Evolutionary conservation across 2,113 vertebrate species (phyloP).

Genomic region (Menidia beryllina): DNA sequence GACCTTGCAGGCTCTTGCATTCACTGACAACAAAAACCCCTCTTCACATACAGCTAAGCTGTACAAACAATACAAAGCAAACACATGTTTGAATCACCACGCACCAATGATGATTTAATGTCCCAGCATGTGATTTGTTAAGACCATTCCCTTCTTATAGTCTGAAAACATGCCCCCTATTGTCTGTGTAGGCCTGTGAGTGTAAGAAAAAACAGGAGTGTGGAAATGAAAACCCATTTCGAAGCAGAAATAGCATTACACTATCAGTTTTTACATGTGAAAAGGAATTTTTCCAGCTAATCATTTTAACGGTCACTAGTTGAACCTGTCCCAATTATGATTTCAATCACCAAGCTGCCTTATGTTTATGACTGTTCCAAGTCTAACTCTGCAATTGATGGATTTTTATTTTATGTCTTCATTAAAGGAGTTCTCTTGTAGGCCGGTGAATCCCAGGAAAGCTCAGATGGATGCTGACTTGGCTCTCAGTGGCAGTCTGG

Average conservation of each 20-base stretch:
- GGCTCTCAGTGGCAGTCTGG: conserved; percentile 14
- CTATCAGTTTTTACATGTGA: conserved; percentile 16
- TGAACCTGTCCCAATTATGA: conserved; percentile 26
- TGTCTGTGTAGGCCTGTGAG: conserved; percentile 10
- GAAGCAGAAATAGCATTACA: conserved; percentile 12
- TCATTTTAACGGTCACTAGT: conserved; percentile 38
- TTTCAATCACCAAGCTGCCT: conserved; percentile 31
- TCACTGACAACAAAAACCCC: conserved; percentile 52
- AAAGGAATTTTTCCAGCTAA: conserved; percentile 8
- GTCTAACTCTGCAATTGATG: conserved; percentile 54
- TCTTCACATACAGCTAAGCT: conserved; percentile 38
- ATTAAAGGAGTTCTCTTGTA: conserved; percentile 42
- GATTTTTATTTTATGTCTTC: conserved; percentile 41
- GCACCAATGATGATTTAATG: conserved; percentile 35
- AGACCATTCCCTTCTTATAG: conserved; percentile 25
- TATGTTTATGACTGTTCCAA: conserved; percentile 48
- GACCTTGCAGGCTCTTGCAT: conserved; percentile 43
- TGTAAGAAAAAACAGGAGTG: conserved; percentile 2
- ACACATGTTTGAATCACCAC: conserved; percentile 61
- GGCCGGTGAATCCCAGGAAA: conserved; percentile 41
- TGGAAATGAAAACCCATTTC: conserved; percentile 42
- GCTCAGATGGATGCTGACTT: too few relatives aligned
- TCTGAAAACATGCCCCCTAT: conserved; percentile 9
- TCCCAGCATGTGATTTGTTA: conserved; percentile 11
- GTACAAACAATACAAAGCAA: conserved; percentile 64